Conservation (phyloP, 2,797 vertebrate species). For the Periparus ater region DNA sequence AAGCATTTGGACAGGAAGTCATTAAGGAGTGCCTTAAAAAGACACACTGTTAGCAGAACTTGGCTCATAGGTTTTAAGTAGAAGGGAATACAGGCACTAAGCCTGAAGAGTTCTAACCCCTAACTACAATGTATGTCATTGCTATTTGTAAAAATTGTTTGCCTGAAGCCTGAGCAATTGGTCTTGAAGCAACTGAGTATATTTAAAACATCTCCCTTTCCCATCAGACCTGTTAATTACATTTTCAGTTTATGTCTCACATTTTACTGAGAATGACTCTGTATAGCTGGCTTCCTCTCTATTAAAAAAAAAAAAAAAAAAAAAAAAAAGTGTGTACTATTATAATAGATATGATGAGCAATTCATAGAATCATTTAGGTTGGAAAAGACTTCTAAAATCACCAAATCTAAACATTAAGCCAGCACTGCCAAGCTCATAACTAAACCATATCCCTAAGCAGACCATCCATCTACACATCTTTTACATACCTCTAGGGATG, state of each 20-base stretch:
- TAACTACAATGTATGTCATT: neutral
- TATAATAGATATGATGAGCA: neutral
- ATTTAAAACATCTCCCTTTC: neutral
- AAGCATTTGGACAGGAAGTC: neutral
- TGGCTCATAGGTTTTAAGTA: neutral
- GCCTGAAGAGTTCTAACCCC: neutral
- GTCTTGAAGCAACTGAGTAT: neutral
- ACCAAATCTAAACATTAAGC: neutral
- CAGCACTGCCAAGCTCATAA: neutral
- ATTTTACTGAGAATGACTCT: neutral
- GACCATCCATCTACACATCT: neutral
- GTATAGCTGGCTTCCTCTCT: neutral
- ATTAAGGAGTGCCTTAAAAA: neutral
- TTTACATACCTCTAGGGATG: neutral
- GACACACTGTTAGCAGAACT: neutral
- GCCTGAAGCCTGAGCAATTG: neutral
- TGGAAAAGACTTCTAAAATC: neutral
- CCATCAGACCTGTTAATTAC: neutral
- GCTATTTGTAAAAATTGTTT: neutral
- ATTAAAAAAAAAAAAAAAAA: neutral
- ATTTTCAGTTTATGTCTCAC: neutral
- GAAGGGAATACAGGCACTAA: neutral
- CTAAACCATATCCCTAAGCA: neutral
- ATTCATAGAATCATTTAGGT: neutral
- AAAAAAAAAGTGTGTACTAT: neutral